Conservation (phyloP, 2,888 invertebrate species). For the Standfussiana lucernea region DNA sequence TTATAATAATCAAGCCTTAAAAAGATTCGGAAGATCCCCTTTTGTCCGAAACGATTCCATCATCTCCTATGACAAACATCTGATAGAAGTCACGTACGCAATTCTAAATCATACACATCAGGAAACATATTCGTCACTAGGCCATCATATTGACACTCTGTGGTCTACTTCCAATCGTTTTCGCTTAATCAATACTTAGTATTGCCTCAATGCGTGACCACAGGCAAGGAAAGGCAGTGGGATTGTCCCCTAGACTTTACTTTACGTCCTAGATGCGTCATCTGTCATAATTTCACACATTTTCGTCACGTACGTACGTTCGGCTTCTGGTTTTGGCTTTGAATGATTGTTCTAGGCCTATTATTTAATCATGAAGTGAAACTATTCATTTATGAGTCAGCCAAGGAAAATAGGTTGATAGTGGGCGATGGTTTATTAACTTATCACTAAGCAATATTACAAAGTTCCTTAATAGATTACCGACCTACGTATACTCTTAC, state of each 20-base stretch:
- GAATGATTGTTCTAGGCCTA: conserved; percentile 44
- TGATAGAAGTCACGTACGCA: conserved; percentile 62
- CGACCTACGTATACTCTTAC: conserved; percentile 54
- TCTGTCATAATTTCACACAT: conserved; percentile 33
- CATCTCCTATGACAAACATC: conserved; percentile 46
- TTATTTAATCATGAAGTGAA: conserved; percentile 46
- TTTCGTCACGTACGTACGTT: conserved; percentile 57
- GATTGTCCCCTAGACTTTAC: conserved; percentile 51
- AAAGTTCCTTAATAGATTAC: conserved; percentile 54
- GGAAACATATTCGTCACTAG: conserved; percentile 49
- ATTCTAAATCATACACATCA: conserved; percentile 32
- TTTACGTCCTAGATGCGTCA: conserved; percentile 58
- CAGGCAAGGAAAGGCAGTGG: conserved; percentile 38
- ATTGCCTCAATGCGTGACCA: conserved; percentile 54
- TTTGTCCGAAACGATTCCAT: conserved; percentile 30
- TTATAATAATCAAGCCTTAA: conserved; percentile 9
- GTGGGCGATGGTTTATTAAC: conserved; percentile 61
- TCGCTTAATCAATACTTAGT: conserved; percentile 60
- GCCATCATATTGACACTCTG: conserved; percentile 61
- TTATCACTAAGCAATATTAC: conserved; percentile 51
- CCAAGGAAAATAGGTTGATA: conserved; percentile 29
- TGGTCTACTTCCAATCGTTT: conserved; percentile 70
- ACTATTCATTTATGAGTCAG: conserved; percentile 58
- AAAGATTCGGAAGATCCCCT: conserved; percentile 18
- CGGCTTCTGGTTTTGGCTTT: conserved; percentile 15